Evolutionary conservation across 2,113 vertebrate species (phyloP).

Genomic region (Diadophis punctatus): DNA sequence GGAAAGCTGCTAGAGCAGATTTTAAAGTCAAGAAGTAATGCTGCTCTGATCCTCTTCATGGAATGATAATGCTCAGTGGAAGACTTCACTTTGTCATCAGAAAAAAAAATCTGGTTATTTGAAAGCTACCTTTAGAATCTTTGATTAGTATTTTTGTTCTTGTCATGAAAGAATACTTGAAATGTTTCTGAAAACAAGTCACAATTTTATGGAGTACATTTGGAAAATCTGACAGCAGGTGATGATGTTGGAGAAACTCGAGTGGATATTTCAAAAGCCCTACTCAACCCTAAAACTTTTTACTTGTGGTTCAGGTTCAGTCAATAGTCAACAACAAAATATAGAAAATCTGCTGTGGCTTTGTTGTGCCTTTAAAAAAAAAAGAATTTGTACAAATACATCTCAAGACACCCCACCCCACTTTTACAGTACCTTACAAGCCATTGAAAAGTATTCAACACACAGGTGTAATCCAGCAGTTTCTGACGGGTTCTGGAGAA

Average conservation of each 20-base stretch:
- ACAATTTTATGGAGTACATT: not conserved
- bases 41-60: not conserved
- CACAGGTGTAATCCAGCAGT: too few species aligned
- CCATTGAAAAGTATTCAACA: not conserved
- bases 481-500: too few species aligned
- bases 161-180: not conserved
- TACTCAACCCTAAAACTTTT: not conserved
- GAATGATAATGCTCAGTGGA: not conserved
- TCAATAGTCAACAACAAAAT: not conserved
- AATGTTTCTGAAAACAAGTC: not conserved
- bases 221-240: not conserved
- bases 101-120: not conserved
- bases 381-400: not conserved
- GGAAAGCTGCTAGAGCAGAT: not conserved
- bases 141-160: not conserved
- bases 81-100: not conserved
- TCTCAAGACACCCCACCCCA: not conserved
- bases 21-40: not conserved
- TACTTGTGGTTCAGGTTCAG: not conserved
- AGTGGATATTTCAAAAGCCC: not conserved
- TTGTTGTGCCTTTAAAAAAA: not conserved
- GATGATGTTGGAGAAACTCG: not conserved
- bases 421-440: not conserved
- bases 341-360: not conserved
- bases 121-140: not conserved